Evolutionary conservation across 2,888 invertebrate genomes (phyloP), one percentile per base, ranked within the genome.

Genomic region (Agrochola lychnidis): DNA sequence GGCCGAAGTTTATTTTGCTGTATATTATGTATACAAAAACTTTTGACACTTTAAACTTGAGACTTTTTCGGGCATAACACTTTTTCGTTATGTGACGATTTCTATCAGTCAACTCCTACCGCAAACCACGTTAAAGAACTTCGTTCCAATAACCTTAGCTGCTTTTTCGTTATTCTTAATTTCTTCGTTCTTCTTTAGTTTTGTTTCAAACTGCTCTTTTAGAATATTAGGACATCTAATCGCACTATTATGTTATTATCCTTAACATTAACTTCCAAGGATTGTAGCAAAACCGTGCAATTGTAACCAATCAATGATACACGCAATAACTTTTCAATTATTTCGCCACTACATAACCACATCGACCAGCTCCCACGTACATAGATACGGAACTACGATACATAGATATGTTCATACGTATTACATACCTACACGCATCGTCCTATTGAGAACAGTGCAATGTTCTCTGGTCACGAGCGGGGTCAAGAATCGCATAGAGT

Each of bases 381-480:
- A 72, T 78, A 87, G 86, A 89, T 83, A 85, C 87, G 88, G 85
- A 87, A 89, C 77, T 82, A 45, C 68, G 69, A 67, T 82, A 77
- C 69, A 77, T 79, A 84, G 72, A 62, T 73, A 66, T 62, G 22
- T 30, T 30, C 53, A 61, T 61, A 74, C 36, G 12, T 62, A 71
- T 75, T 81, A 89, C 66, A 82, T 84, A 85, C 81, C 82, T 83
- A 82, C 70, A 80, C 83, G 73, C 79, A 85, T 85, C 88, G 89
- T 88, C 90, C 94, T 95, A 95, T 95, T 95, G 94, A 93, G 93
- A 92, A 91, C 94, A 92, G 95, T 95, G 94, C 96, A 96, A 96
- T 92, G 96, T 90, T 95, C 96, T 87, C 91, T 94, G 94, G 95
- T 94, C 95, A 95, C 95, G 96, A 94, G 91, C 90, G 94, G 93